These are phyloP conservation scores for Neocloeon triangulifer DNA, from an alignment of 1,140 invertebrate species.

Conservation along the genomic window DNA sequence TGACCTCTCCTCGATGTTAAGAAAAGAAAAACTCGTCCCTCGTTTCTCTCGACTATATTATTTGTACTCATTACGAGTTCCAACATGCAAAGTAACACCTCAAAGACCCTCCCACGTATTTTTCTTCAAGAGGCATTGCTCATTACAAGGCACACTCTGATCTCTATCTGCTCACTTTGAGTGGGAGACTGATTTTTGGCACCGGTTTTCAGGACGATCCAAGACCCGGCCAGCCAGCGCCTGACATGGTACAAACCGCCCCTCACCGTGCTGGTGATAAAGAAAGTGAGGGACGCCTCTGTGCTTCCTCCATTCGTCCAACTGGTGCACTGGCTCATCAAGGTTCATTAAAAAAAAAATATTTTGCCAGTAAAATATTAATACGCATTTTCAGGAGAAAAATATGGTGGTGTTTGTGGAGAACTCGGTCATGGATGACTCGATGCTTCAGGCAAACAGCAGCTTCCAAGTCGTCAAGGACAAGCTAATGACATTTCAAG, in stretches of 20 bases:
- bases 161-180: slow-evolving; percentile 4
- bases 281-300: slow-evolving; percentile 78
- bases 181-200: too few species aligned
- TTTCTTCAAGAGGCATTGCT: neutral
- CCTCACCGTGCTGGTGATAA: slow-evolving; percentile 81
- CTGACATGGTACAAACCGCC: slow-evolving; percentile 93
- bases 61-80: too few species aligned
- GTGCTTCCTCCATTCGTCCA: slow-evolving; percentile 79
- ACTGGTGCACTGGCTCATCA: slow-evolving; percentile 80
- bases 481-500: slow-evolving; percentile 72
- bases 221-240: slow-evolving; percentile 87
- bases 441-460: slow-evolving; percentile 39
- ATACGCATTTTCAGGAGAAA: slow-evolving; percentile 45
- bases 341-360: slow-evolving; percentile 32
- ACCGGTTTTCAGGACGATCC: slow-evolving; percentile 78
- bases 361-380: too few species aligned
- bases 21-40: too few species aligned
- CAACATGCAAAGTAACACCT: slow-evolving; percentile 1
- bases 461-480: slow-evolving; percentile 50
- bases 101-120: neutral
- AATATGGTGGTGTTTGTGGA: slow-evolving; percentile 89
- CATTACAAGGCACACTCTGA: neutral
- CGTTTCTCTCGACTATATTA: too few species aligned
- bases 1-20: too few species aligned
- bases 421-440: slow-evolving; percentile 65